Conservation (phyloP, 2,888 invertebrate species). For the Limenitis arthemis region DNA sequence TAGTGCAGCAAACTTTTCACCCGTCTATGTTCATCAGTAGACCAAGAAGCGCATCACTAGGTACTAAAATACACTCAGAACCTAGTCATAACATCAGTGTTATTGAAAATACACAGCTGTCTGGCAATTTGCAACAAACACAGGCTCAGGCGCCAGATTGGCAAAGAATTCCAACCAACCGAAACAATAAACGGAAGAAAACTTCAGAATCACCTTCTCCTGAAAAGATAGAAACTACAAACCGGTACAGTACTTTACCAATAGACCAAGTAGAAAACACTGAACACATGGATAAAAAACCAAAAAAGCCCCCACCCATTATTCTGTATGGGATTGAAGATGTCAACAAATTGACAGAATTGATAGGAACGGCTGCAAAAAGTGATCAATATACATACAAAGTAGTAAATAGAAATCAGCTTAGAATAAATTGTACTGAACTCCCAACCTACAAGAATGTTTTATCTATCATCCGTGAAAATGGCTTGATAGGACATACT, state of each 20-base stretch:
- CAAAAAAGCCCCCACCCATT: background rate
- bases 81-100: background rate
- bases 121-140: background rate
- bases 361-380: background rate
- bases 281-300: background rate
- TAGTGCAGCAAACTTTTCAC: background rate
- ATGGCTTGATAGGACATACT: conserved; percentile 4
- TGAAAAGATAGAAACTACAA: background rate
- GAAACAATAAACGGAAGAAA: background rate
- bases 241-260: background rate
- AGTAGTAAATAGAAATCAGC: background rate
- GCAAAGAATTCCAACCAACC: background rate
- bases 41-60: background rate
- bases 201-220: background rate
- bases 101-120: background rate
- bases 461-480: background rate
- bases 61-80: background rate
- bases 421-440: background rate
- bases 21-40: background rate
- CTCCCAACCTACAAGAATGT: background rate
- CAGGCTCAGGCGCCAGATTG: background rate
- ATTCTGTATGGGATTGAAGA: no score
- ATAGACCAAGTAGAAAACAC: background rate
- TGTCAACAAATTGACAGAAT: conserved; percentile 5
- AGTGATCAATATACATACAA: conserved; percentile 2